Conservation (phyloP, 2,888 invertebrate genomes). For the Lumbricus terrestris region DNA sequence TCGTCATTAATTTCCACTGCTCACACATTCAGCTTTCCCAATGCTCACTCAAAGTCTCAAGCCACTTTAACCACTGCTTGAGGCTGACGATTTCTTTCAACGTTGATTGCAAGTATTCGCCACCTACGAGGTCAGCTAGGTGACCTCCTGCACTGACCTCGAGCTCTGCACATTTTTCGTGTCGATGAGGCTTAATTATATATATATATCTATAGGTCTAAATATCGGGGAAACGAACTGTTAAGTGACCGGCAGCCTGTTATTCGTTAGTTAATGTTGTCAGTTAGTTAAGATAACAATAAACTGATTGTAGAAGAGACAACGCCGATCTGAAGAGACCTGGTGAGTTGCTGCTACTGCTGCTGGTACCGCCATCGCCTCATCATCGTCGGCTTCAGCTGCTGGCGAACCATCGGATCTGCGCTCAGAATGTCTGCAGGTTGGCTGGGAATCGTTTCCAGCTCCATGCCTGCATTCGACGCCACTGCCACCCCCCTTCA, state of each 20-base stretch:
- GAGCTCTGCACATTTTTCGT: too few species aligned
- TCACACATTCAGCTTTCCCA: too few species aligned
- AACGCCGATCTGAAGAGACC: neutral
- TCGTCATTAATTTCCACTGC: too few species aligned
- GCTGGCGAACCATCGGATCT: neutral
- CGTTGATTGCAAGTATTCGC: too few species aligned
- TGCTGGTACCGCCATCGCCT: neutral
- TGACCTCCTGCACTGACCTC: too few species aligned
- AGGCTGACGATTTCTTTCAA: neutral
- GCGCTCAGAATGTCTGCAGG: neutral
- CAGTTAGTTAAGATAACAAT: too few species aligned
- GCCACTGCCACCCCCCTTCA: neutral
- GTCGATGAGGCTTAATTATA: neutral
- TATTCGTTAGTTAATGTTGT: neutral
- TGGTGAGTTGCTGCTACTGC: neutral
- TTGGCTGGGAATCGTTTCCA: neutral
- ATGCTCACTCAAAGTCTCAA: too few species aligned
- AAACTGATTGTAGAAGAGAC: neutral
- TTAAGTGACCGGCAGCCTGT: neutral
- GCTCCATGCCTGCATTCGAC: neutral
- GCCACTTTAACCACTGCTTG: too few species aligned
- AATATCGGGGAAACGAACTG: neutral
- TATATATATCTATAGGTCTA: too few species aligned
- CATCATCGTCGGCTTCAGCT: neutral
- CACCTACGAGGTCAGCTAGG: too few species aligned